phyloP scores from a whole-genome alignment of 2,888 invertebrate species.

The Gisinianus flammeolus region DNA sequence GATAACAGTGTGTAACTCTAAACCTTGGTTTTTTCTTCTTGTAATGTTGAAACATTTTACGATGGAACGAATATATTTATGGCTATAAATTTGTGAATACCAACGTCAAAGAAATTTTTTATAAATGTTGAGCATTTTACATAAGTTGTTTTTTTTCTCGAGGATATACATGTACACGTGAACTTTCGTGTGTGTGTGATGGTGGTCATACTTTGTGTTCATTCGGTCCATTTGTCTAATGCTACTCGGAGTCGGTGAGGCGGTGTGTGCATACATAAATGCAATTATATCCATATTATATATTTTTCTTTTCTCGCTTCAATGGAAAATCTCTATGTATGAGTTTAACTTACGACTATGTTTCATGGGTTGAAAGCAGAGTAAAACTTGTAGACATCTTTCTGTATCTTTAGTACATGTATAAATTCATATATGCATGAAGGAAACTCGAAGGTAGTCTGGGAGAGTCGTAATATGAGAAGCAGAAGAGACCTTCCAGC shows the following conservation, averaged over 20 bases:
- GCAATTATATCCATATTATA: constrained; percentile 15
- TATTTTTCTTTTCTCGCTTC: neutral
- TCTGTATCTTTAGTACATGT: neutral
- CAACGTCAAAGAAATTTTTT: no score
- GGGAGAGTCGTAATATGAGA: no score
- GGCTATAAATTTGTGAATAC: neutral
- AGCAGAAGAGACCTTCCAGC: neutral
- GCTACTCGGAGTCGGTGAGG: neutral
- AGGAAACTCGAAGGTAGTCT: neutral
- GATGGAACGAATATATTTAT: neutral
- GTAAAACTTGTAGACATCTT: neutral
- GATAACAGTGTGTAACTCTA: neutral
- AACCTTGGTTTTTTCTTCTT: neutral
- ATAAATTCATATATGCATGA: neutral
- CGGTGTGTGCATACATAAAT: neutral
- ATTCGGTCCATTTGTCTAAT: constrained; percentile 20
- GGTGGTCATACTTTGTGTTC: neutral
- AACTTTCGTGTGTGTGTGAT: neutral
- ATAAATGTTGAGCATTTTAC: no score
- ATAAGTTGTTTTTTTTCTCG: no score
- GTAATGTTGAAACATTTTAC: neutral
- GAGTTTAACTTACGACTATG: neutral
- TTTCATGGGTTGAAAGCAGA: neutral
- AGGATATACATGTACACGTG: neutral
- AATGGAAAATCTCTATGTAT: neutral